Percentiles rank a stretch among this genome's conserved stretches.
These are phyloP conservation scores for Chromis chromis DNA, from an alignment of 2,797 vertebrate species.

Conservation along the genomic window DNA sequence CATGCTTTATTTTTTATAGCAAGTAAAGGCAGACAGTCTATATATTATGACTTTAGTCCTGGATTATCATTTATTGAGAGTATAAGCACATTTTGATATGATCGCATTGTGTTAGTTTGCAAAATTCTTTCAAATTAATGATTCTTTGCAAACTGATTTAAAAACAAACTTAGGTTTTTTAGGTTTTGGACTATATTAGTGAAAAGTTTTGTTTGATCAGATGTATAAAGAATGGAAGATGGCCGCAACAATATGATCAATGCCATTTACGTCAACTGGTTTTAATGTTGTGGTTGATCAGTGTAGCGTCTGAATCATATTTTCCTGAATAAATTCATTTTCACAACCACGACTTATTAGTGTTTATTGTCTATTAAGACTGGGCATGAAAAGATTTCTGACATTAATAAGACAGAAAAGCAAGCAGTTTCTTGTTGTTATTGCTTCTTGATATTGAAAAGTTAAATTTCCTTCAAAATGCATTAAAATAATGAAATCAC, in stretches of 20 bases:
- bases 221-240: too few relatives aligned
- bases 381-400: not conserved
- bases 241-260: too few relatives aligned
- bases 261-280: too few relatives aligned
- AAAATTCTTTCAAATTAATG: too few relatives aligned
- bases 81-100: too few relatives aligned
- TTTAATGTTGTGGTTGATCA: too few relatives aligned
- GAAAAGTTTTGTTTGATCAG: too few relatives aligned
- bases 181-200: too few relatives aligned
- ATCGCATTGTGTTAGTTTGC: too few relatives aligned
- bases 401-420: not conserved
- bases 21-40: not conserved
- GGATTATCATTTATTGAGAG: not conserved
- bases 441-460: constrained; percentile 9
- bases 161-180: too few relatives aligned
- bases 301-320: not conserved
- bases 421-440: not conserved
- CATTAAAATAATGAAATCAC: constrained; percentile 10
- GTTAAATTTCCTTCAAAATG: constrained; percentile 17
- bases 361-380: not conserved
- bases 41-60: not conserved
- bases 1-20: not conserved
- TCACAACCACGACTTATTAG: not conserved
- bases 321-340: not conserved
- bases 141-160: too few relatives aligned